These are phyloP conservation scores for Pseudomyrmex gracilis DNA, from an alignment of 1,140 invertebrate species.

Conservation along the genomic window DNA sequence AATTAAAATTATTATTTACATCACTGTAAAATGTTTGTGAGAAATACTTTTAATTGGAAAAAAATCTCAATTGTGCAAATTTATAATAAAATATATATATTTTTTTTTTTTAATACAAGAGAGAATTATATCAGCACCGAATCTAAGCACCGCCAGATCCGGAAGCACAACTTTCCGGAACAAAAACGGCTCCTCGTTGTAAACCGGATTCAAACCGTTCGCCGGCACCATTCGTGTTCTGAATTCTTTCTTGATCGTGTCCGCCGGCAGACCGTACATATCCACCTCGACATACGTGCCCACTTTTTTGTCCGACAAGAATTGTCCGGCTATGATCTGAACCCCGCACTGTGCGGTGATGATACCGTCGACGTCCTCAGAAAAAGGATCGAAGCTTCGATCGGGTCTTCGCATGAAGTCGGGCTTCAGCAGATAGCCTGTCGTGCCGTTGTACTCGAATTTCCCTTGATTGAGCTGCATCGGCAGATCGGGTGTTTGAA, in stretches of 20 bases:
- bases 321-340: conserved; percentile 84
- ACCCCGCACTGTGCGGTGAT: conserved; percentile 92
- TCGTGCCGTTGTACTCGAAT: conserved; percentile 91
- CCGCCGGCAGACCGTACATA: conserved; percentile 94
- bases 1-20: neutral
- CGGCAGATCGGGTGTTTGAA: conserved; percentile 91
- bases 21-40: neutral
- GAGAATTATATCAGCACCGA: conserved; percentile 87
- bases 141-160: conserved; percentile 98
- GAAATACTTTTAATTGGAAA: neutral
- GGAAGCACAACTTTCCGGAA: conserved; percentile 97
- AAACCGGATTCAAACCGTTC: conserved; percentile 93
- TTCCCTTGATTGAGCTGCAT: conserved; percentile 94
- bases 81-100: neutral
- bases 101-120: neutral
- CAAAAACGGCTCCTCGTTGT: conserved; percentile 94
- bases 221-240: conserved; percentile 91
- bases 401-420: conserved; percentile 92
- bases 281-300: conserved; percentile 93
- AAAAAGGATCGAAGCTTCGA: conserved; percentile 91
- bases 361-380: conserved; percentile 92
- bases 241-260: conserved; percentile 94
- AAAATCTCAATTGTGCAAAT: neutral
- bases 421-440: conserved; percentile 91
- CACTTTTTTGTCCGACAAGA: conserved; percentile 83